Percentiles rank a stretch among this genome's conserved stretches.
These are phyloP conservation scores for Drosophila peninsularis DNA, from an alignment of 2,888 invertebrate species.

Conservation along the genomic window DNA sequence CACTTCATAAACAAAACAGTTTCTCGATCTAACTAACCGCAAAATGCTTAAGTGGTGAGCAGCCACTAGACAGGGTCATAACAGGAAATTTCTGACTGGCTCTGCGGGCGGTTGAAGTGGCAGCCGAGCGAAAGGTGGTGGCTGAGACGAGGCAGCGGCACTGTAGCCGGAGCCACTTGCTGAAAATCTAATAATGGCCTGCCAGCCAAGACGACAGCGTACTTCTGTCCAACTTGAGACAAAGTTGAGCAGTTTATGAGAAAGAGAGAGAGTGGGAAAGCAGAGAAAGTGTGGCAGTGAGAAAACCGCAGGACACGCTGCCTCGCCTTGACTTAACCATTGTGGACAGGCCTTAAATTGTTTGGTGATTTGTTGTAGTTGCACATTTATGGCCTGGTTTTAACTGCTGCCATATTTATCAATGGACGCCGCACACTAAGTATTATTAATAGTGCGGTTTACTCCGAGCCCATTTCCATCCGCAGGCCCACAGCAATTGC, in stretches of 20 bases:
- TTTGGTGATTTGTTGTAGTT: slow-evolving; percentile 63
- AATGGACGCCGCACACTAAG: slow-evolving; percentile 56
- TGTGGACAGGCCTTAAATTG: slow-evolving; percentile 32
- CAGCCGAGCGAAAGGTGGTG: slow-evolving; percentile 2
- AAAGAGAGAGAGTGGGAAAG: background rate
- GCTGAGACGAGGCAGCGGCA: background rate
- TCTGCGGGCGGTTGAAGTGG: slow-evolving; percentile 20
- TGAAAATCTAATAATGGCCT: slow-evolving; percentile 75
- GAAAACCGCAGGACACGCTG: slow-evolving; percentile 35
- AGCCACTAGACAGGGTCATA: slow-evolving; percentile 30
- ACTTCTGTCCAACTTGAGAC: slow-evolving; percentile 35
- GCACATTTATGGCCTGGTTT: slow-evolving; percentile 64
- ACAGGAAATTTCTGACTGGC: slow-evolving; percentile 45
- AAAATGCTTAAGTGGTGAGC: slow-evolving; percentile 62
- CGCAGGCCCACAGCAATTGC: slow-evolving; percentile 53
- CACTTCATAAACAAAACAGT: slow-evolving; percentile 59
- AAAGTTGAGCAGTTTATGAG: slow-evolving; percentile 64
- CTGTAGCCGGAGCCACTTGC: slow-evolving; percentile 56
- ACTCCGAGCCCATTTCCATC: slow-evolving; percentile 41
- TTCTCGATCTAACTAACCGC: slow-evolving; percentile 73
- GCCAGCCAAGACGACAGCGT: slow-evolving; percentile 27
- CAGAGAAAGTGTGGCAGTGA: slow-evolving; percentile 1
- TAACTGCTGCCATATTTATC: slow-evolving; percentile 65
- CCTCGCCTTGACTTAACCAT: slow-evolving; percentile 30
- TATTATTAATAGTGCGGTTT: slow-evolving; percentile 74